Percentiles rank a stretch among this genome's conserved stretches.
phyloP scores from a whole-genome alignment of 2,113 vertebrate genomes.

The Euleptes europaea region DNA sequence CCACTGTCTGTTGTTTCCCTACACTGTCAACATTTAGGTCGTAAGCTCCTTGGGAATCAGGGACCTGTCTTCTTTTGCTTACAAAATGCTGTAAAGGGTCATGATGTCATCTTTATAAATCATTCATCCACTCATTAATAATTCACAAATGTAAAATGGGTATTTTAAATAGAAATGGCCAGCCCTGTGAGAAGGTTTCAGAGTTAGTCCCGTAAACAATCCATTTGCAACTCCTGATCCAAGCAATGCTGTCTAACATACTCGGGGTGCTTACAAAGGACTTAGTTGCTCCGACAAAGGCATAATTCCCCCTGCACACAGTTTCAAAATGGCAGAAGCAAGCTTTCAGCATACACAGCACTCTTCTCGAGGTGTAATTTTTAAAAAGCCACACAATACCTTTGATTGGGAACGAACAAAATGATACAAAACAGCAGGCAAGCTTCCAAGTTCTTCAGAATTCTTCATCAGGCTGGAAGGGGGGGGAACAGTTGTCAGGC shows the following conservation, averaged over 20 bases:
- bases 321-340: neutral
- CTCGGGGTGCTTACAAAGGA: neutral
- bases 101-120: neutral
- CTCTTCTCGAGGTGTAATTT: neutral
- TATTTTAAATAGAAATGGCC: neutral
- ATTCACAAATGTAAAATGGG: slow-evolving; percentile 16
- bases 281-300: too few species aligned
- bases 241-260: neutral
- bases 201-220: neutral
- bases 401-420: neutral
- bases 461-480: too few species aligned
- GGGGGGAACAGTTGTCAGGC: too few species aligned
- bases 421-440: too few species aligned
- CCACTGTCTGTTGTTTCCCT: neutral
- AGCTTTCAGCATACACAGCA: slow-evolving; percentile 9
- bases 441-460: too few species aligned
- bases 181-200: neutral
- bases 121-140: slow-evolving; percentile 14
- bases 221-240: neutral
- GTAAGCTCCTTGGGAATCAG: neutral
- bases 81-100: slow-evolving; percentile 1
- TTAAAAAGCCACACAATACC: neutral
- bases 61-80: neutral
- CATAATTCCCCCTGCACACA: neutral
- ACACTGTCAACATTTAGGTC: neutral